Conservation (phyloP, 2,113 vertebrate species). For the Sinosuthora webbiana region DNA sequence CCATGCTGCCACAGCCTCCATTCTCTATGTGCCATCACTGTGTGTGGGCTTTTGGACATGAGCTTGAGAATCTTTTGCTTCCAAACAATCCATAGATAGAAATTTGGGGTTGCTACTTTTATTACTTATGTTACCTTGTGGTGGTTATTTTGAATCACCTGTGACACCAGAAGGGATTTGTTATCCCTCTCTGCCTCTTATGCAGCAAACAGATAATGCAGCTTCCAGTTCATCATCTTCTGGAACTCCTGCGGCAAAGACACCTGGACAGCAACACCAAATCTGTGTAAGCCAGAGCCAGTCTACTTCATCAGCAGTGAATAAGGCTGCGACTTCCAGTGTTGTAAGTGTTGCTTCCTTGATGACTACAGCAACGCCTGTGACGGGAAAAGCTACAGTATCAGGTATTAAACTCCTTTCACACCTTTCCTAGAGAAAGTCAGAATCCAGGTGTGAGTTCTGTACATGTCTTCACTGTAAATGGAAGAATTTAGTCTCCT, state of each 20-base stretch:
- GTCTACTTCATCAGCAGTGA: slow-evolving; percentile 40
- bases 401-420: slow-evolving; percentile 77
- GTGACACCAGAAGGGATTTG: not conserved
- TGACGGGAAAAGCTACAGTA: slow-evolving; percentile 84
- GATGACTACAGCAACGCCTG: slow-evolving; percentile 68
- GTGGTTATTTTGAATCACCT: not conserved
- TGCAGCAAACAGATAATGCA: slow-evolving; percentile 61
- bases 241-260: slow-evolving; percentile 56
- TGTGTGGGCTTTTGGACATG: not conserved
- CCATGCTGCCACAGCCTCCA: not conserved
- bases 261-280: slow-evolving; percentile 69
- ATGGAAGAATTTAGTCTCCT: not conserved
- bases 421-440: not conserved
- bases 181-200: not conserved
- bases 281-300: slow-evolving; percentile 66
- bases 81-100: not conserved
- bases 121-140: not conserved
- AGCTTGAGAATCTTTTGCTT: not conserved
- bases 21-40: not conserved
- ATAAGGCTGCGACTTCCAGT: slow-evolving; percentile 62
- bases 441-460: not conserved
- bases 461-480: not conserved
- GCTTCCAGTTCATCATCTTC: slow-evolving; percentile 52
- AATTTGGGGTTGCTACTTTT: not conserved
- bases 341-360: slow-evolving; percentile 79